Evolutionary conservation across 2,888 invertebrate species (phyloP), one percentile per base, ranked within the genome.

Genomic region (Gastrophysa polygoni): DNA sequence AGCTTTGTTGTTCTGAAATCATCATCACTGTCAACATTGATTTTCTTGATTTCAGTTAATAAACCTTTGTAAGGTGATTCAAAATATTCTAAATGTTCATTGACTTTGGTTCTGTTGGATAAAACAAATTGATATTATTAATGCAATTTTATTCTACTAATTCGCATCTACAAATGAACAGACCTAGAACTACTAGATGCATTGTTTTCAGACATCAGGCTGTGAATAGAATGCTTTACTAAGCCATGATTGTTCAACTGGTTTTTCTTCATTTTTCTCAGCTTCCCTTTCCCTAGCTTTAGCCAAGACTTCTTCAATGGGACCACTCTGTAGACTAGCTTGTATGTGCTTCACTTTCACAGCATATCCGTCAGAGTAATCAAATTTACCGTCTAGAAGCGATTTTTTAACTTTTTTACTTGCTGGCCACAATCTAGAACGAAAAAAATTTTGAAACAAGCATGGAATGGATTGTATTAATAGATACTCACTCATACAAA

Each of bases 401-500:
- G 57, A 55, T 24, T 70, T 61, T 54, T 71, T 78, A 6, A 78
- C 46, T 61, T 68, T 72, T 29, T 67, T 51, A 18, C 73, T 52
- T 60, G 64, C 63, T 2, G 77, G 71, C 75, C 73, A 75, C 49
- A 69, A 59, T 58, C 80, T 80, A 44, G 29, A 73, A 74, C 63
- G 43, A 32, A 55, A 38, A 28, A 7, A 28, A 21, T 17, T 21
- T 10, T 38, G 47, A 46, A 29, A 49, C 6, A 44, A 38, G n/a
- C 18, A 24, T 24, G 24, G n/a, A n/a, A n/a, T n/a, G n/a, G n/a
- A 24, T 3, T 3, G 24, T 24, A 5, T 24, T 7, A 24, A 3
- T 24, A 24, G 24, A 24, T n/a, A 81, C 84, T 81, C 81, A 87
- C 87, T 86, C 85, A 59, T 83, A 85, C 61, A 83, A 66, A 14